A percentile compares a stretch with the other conserved stretches of the same genome.
Conservation (phyloP, 2,797 vertebrate genomes). For the Anguilla marmorata region DNA sequence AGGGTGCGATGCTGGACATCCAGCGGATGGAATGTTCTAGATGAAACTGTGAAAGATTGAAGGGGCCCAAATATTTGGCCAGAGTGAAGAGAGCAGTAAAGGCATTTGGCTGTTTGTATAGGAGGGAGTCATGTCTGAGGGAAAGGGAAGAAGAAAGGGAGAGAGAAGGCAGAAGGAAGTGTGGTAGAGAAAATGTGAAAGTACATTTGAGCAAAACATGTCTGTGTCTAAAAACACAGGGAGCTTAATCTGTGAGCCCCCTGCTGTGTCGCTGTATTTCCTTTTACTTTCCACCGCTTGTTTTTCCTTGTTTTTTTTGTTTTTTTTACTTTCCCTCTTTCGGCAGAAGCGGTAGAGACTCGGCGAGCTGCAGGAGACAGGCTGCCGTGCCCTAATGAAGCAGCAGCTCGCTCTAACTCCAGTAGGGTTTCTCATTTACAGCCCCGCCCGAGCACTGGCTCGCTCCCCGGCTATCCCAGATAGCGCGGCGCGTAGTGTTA, state of each 20-base stretch:
- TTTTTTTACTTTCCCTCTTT: slow-evolving; percentile 35
- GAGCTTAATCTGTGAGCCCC: too few species aligned
- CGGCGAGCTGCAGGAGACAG: slow-evolving; percentile 39
- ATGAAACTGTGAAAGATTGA: not conserved
- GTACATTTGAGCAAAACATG: not conserved
- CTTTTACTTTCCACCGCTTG: slow-evolving; percentile 16
- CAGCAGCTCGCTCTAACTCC: slow-evolving; percentile 51
- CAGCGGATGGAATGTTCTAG: not conserved
- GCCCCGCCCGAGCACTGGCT: slow-evolving; percentile 48
- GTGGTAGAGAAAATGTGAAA: not conserved
- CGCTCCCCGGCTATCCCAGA: slow-evolving; percentile 33
- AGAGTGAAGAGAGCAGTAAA: not conserved
- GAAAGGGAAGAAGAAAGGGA: not conserved
- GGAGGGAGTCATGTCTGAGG: not conserved
- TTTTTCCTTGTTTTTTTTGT: slow-evolving; percentile 30
- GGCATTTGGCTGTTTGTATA: not conserved
- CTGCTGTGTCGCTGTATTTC: not conserved
- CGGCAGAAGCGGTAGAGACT: slow-evolving; percentile 30
- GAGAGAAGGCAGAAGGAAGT: not conserved
- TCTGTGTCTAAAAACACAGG: not conserved
- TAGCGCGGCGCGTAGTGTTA: not conserved
- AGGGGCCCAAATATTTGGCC: not conserved
- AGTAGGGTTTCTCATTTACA: slow-evolving; percentile 59
- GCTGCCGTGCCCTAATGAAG: slow-evolving; percentile 60
- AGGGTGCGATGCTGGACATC: too few species aligned